Evolutionary conservation across 1,140 invertebrate species (phyloP).

Genomic region (Pseudomyrmex cubaensis): DNA sequence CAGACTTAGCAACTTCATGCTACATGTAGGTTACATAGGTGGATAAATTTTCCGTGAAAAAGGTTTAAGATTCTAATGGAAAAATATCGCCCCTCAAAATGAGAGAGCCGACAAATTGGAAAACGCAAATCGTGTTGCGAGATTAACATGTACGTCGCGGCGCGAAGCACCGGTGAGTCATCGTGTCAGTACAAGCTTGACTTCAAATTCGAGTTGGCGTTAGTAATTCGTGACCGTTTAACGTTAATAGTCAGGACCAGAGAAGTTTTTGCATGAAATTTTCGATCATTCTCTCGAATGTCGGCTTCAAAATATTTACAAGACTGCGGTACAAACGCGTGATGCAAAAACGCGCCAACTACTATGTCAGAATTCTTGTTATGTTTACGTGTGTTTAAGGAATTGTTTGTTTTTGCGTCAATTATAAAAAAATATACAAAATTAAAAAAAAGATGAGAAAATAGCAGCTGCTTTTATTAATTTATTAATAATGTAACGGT

Average conservation of each 20-base stretch:
- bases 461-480: neutral
- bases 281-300: neutral
- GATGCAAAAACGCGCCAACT: neutral
- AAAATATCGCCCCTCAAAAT: too few species aligned
- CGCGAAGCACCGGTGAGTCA: slow-evolving; percentile 28
- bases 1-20: too few species aligned
- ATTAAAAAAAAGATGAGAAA: slow-evolving; percentile 5
- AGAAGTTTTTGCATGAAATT: neutral
- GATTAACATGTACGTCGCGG: slow-evolving; percentile 37
- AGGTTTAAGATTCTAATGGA: too few species aligned
- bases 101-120: neutral
- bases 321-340: neutral
- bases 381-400: neutral
- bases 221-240: slow-evolving; percentile 23
- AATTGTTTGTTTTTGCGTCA: neutral
- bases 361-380: neutral
- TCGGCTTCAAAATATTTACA: slow-evolving; percentile 53
- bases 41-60: too few species aligned
- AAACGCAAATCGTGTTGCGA: neutral
- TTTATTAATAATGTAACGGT: neutral
- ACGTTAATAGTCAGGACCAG: neutral
- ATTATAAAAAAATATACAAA: neutral
- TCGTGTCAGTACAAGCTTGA: slow-evolving; percentile 12
- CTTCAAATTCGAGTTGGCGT: slow-evolving; percentile 45
- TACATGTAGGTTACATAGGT: too few species aligned